Base-by-base conservation (phyloP, 64 coral and sea anemone species). In the Astreopora myriophthalma region DNA sequence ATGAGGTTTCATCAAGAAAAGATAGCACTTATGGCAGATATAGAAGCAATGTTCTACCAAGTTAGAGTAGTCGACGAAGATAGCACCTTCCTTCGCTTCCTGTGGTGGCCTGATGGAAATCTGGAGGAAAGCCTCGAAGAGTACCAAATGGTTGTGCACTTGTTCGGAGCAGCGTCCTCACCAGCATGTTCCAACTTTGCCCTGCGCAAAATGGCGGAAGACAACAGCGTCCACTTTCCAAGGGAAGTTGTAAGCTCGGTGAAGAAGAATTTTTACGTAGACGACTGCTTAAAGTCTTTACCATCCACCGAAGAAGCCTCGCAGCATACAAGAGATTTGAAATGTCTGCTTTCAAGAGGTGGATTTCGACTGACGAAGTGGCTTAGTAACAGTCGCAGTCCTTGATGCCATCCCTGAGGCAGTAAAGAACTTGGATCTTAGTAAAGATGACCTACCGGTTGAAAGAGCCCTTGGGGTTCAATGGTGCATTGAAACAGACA, bases 31-130 rank as follows among this genome's bases (percentile, higher is more conserved):
- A 92, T 86, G 79, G 39, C 90, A 9, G 90, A 92, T 24, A 37
- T 92, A n/a, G 90, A 92, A 72, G 61, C 90, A 13, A 92, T 86
- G 90, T 92, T 67, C 75, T 37, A 92, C 57, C 90, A 92, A 55
- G 90, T 92, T 8, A 71, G 58, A 67, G 90, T 92, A 3, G 22
- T 3, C 27, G 30, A 48, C 19, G 26, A 34, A 62, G 90, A 92
- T n/a, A 1, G 22, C 12, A 65, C 85, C 62, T 38, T 35, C 2
- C 48, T 89, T 26, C 70, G 87, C 14, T 90, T 90, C 61, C 62
- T 90, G 1, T 79, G 73, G 88, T 58, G 52, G 52, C 42, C 42
- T 11, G 11, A 23, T 25, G 35, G 88, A 79, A 26, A 77, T 65
- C 26, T 71, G 76, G 46, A 90, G 76, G 57, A 20, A 6, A 46